Base-by-base conservation (phyloP, 2,113 vertebrate species). In the Dissostichus mawsoni region DNA sequence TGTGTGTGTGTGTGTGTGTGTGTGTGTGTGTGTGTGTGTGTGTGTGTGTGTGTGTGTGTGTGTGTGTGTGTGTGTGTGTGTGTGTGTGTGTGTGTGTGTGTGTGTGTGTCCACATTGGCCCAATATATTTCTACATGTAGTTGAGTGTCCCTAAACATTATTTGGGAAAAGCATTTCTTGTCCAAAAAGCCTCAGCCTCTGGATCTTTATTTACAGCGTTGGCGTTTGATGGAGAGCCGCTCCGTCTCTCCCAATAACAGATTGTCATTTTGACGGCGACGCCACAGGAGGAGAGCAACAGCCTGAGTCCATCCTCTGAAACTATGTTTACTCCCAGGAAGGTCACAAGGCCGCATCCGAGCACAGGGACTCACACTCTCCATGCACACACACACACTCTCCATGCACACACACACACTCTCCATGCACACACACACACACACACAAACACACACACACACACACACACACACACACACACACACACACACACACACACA, bases 261-360 rank as follows among this genome's bases (percentile, higher is more conserved):
- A 73, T 87, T 90, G 92, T 94, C 93, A 94, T 74, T 90, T 85
- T 94, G 94, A 94, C 25, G 86, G 69, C 74, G 77, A 90, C 82
- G 62, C 92, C 91, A 91, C 93, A 94, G 75, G 82, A 67, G 71
- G 77, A 88, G 78, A 69, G 86, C 89, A 91, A 83, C 92, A 92
- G 92, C 88, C 87, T 8, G 76, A 77, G 78, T 91, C 88, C 85
- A 74, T 93, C 93, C 68, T 48, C 74, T 76, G 64, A 90, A 86
- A 87, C 2, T 10, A 50, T 93, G 93, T 94, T 94, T 94, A 94
- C 91, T 83, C 78, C 73, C 83, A 55, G 74, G 48, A 41, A 89
- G 91, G 91, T 92, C 93, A 83, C 64, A 20, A 62, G 87, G 70
- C 80, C 57, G 36, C 64, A 55, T 58, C 50, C 20, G 41, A 83